Conservation (phyloP, 2,888 invertebrate genomes). For the Noctua janthina region DNA sequence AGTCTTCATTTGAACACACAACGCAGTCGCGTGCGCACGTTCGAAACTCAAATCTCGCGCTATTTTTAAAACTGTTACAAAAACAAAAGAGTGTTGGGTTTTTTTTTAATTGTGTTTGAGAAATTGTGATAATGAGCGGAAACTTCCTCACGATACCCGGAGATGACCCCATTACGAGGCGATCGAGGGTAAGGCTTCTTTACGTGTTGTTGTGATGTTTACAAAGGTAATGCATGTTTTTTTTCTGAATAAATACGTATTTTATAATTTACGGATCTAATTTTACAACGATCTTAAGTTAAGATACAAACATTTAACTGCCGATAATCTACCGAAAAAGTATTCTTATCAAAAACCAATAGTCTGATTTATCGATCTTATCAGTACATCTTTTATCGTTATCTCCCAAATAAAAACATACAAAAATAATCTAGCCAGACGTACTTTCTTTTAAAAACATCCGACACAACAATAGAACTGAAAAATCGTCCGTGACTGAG, state of each 20-base stretch:
- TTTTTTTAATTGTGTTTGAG: slow-evolving; percentile 68
- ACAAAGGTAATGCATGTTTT: slow-evolving; percentile 38
- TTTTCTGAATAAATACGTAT: slow-evolving; percentile 5
- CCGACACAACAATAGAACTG: slow-evolving; percentile 59
- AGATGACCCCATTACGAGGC: slow-evolving; percentile 82
- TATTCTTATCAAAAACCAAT: slow-evolving; percentile 21
- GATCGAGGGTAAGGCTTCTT: slow-evolving; percentile 85
- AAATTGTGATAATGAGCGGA: slow-evolving; percentile 85
- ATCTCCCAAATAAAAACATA: slow-evolving; percentile 11
- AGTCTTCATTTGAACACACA: slow-evolving; percentile 82
- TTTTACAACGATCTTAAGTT: background rate
- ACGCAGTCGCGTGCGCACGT: slow-evolving; percentile 84
- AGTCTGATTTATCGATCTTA: slow-evolving; percentile 21
- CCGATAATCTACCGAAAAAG: background rate
- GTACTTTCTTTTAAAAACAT: slow-evolving; percentile 49
- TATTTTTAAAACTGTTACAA: slow-evolving; percentile 72
- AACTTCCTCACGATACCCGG: slow-evolving; percentile 88
- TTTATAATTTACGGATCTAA: background rate
- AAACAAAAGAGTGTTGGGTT: slow-evolving; percentile 71
- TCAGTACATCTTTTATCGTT: background rate
- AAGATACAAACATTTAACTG: background rate
- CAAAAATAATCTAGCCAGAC: slow-evolving; percentile 32
- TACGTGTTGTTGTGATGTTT: slow-evolving; percentile 54
- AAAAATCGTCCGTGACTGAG: slow-evolving; percentile 60
- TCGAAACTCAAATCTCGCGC: slow-evolving; percentile 62